phyloP scores from a whole-genome alignment of 1,140 invertebrate species.

The Drosophila watanabei region DNA sequence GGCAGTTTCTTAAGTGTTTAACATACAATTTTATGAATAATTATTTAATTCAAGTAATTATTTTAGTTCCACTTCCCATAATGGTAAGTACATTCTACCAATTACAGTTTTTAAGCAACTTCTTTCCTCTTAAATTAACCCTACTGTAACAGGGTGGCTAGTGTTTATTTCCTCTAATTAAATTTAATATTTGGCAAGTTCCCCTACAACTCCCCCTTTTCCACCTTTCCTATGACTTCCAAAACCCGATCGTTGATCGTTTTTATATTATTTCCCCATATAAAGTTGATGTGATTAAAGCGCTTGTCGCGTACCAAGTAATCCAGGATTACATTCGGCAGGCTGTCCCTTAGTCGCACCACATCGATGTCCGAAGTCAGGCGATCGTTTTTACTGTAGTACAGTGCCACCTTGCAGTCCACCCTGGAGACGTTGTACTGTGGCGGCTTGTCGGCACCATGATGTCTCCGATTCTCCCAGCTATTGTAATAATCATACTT shows the following conservation, averaged over 20 bases:
- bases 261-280: conserved; percentile 86
- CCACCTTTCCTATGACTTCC: conserved; percentile 71
- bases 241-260: conserved; percentile 83
- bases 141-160: background rate
- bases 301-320: conserved; percentile 73
- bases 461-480: conserved; percentile 21
- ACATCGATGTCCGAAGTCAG: conserved; percentile 60
- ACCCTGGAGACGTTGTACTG: conserved; percentile 60
- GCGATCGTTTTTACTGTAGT: conserved; percentile 60
- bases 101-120: background rate
- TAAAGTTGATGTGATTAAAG: conserved; percentile 87
- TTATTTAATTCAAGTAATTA: background rate
- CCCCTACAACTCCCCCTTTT: conserved; percentile 40
- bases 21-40: no score
- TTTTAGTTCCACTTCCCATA: background rate
- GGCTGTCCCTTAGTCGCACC: conserved; percentile 67
- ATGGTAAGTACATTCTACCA: background rate
- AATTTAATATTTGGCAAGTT: background rate
- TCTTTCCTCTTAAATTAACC: background rate
- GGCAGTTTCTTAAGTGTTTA: background rate
- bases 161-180: background rate
- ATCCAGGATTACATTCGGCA: conserved; percentile 85
- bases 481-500: conserved; percentile 47
- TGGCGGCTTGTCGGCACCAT: conserved; percentile 38
- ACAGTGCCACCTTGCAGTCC: conserved; percentile 66